These are phyloP conservation scores for Drosophila infuscata DNA, from an alignment of 2,888 invertebrate species.

Conservation along the genomic window DNA sequence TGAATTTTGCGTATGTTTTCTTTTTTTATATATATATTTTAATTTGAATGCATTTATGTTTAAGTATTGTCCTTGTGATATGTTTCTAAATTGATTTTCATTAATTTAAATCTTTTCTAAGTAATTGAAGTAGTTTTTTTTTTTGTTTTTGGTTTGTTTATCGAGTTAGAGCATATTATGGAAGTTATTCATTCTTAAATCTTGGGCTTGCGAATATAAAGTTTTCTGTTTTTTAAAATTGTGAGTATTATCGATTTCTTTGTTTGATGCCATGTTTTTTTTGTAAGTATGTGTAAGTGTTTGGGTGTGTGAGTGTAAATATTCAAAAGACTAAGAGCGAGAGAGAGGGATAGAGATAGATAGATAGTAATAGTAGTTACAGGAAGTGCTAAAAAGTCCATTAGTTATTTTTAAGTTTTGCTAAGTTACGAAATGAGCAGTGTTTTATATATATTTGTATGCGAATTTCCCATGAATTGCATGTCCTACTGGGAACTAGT, in stretches of 20 bases:
- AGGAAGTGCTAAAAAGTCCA: conserved; percentile 75
- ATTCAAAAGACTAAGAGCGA: conserved; percentile 74
- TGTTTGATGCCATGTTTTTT: conserved; percentile 47
- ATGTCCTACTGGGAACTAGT: conserved; percentile 1
- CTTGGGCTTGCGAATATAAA: conserved; percentile 66
- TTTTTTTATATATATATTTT: conserved; percentile 52
- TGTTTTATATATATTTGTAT: conserved; percentile 4
- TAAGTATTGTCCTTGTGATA: conserved; percentile 85
- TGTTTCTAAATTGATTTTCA: conserved; percentile 83
- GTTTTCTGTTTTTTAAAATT: conserved; percentile 54
- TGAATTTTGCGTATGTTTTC: conserved; percentile 46
- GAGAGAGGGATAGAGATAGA: conserved; percentile 71
- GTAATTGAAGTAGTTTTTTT: conserved; percentile 80
- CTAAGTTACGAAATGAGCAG: conserved; percentile 76
- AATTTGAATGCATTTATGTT: conserved; percentile 79
- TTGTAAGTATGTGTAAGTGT: conserved; percentile 13
- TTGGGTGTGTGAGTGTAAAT: conserved; percentile 40
- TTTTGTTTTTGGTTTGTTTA: conserved; percentile 42
- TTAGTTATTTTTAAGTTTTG: conserved; percentile 70
- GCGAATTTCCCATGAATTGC: conserved; percentile 10
- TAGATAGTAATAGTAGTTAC: conserved; percentile 47
- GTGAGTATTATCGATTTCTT: conserved; percentile 62
- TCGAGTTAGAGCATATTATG: conserved; percentile 75
- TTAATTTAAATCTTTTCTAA: conserved; percentile 77
- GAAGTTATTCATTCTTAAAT: conserved; percentile 75